Evolutionary conservation across 2,888 invertebrate species (phyloP).

Genomic region (Drosophila robusta): DNA sequence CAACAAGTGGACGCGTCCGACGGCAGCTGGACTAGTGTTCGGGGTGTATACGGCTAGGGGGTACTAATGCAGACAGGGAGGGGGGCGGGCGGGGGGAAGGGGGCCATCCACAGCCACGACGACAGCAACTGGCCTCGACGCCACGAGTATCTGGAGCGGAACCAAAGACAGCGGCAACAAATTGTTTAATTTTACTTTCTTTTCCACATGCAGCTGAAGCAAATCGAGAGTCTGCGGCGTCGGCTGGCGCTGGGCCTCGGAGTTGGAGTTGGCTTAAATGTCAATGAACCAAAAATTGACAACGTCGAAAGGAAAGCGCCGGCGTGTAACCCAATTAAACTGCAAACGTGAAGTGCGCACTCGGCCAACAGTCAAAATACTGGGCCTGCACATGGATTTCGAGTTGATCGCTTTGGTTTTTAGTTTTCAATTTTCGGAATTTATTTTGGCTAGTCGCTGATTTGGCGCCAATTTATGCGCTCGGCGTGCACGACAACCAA

Average conservation of each 20-base stretch:
- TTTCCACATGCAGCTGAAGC: slow-evolving; percentile 60
- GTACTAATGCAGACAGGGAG: slow-evolving; percentile 9
- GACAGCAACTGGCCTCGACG: slow-evolving; percentile 50
- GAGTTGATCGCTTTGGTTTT: slow-evolving; percentile 8
- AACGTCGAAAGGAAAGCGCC: slow-evolving; percentile 67
- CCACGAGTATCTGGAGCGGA: slow-evolving; percentile 70
- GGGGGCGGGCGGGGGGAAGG: not conserved
- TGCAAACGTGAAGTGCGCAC: slow-evolving; percentile 10
- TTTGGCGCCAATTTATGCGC: slow-evolving; percentile 56
- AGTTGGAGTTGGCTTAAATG: slow-evolving; percentile 36
- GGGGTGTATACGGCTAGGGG: not conserved
- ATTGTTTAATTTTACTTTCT: slow-evolving; percentile 71
- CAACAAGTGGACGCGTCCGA: slow-evolving; percentile 27
- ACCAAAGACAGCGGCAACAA: slow-evolving; percentile 58
- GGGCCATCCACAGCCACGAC: slow-evolving; percentile 15
- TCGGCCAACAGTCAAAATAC: slow-evolving; percentile 25
- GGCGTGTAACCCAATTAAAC: slow-evolving; percentile 53
- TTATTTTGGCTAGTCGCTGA: slow-evolving; percentile 43
- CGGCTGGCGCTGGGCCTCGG: too few relatives aligned
- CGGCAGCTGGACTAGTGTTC: slow-evolving; percentile 8
- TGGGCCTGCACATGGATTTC: slow-evolving; percentile 14
- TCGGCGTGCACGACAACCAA: slow-evolving; percentile 50
- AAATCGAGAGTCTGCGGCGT: slow-evolving; percentile 5
- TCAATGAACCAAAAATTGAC: slow-evolving; percentile 67
- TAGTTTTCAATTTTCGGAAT: slow-evolving; percentile 29